Evolutionary conservation across 2,113 vertebrate genomes (phyloP).

Genomic region (Pandion haliaetus): DNA sequence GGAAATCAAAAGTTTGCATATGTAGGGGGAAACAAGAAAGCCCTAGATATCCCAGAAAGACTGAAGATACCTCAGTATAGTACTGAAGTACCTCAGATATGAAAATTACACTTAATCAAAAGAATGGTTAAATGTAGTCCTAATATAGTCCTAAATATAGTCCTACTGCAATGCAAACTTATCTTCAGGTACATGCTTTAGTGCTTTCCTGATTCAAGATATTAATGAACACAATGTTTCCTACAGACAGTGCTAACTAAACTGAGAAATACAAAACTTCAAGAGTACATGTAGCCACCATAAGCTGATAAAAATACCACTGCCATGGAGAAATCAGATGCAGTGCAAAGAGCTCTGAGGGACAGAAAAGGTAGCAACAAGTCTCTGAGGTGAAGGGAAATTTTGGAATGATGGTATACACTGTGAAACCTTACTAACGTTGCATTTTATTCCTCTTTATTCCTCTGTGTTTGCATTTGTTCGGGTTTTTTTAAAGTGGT

Average conservation of each 20-base stretch:
- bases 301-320: not conserved
- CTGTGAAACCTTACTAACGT: accelerated
- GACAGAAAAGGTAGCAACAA: not conserved
- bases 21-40: not conserved
- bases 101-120: not conserved
- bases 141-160: not conserved
- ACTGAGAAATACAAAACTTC: not conserved
- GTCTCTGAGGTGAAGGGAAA: not conserved
- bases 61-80: not conserved
- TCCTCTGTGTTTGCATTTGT: not conserved
- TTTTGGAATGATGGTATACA: not conserved
- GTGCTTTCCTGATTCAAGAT: not conserved
- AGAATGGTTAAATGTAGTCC: not conserved
- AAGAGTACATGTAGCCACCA: not conserved
- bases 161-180: not conserved
- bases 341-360: not conserved
- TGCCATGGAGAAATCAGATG: not conserved
- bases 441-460: not conserved
- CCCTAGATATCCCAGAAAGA: not conserved
- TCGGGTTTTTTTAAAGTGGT: not conserved
- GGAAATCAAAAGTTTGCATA: not conserved
- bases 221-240: not conserved
- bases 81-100: not conserved
- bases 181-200: not conserved
- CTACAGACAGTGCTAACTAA: not conserved